Base-by-base conservation (phyloP, 2,888 invertebrate genomes). In the Agrochola lota region DNA sequence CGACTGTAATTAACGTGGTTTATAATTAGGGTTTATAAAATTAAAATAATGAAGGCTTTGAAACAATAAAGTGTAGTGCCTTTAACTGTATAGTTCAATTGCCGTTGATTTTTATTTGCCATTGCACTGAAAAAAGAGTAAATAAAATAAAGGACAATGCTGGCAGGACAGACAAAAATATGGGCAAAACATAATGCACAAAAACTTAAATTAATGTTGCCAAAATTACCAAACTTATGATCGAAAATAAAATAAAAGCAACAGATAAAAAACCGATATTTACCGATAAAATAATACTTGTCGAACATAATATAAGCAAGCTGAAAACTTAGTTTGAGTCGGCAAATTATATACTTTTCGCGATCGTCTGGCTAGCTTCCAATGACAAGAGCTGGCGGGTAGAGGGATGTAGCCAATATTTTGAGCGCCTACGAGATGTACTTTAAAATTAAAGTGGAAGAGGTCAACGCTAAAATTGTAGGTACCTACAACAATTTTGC, bases 341-440 rank as follows among this genome's bases (percentile, higher is more conserved):
- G 86, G 89, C 87, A 83, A 83, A 88, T 87, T 89, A 81, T 81
- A 89, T 83, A 87, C 78, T 86, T 81, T 86, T 86, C 83, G 78
- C 84, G 74, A 77, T 70, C 71, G 72, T 84, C 87, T 91, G 90
- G 90, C 90, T 63, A 43, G 75, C 74, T 75, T 88, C 90, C 90
- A 90, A 89, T 86, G 81, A 87, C 77, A 72, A 77, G 85, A 84
- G 82, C 78, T 77, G 75, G 79, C 62, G 78, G 84, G 73, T 83
- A 73, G 80, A 68, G 85, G 64, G 73, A 71, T 78, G 86, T 71
- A 81, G 83, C 80, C 86, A 86, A 87, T 87, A 81, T 85, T 84
- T 85, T 74, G 59, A 81, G 86, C 80, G 73, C 86, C 83, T 85
- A 83, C 83, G 8, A 85, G 80, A 75, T 71, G 64, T 77, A 68